Percentiles rank a stretch among this genome's conserved stretches.
phyloP scores from a whole-genome alignment of 2,888 invertebrate species.

The Rhingia rostrata region DNA sequence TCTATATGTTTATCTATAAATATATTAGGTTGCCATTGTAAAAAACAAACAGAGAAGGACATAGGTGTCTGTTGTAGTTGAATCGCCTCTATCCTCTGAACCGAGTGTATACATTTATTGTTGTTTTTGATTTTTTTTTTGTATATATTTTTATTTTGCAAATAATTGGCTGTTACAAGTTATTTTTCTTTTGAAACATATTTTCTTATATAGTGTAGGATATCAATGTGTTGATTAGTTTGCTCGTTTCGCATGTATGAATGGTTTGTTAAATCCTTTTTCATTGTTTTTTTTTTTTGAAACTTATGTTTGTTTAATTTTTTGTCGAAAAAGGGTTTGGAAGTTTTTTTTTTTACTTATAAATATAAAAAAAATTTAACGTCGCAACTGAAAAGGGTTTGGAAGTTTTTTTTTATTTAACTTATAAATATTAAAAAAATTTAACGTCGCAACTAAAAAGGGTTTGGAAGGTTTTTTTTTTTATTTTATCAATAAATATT shows the following conservation, averaged over 20 bases:
- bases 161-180: conserved; percentile 40
- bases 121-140: conserved; percentile 25
- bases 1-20: conserved; percentile 28
- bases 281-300: background rate
- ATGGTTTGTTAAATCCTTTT: conserved; percentile 24
- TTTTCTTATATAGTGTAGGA: background rate
- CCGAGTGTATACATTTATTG: conserved; percentile 60
- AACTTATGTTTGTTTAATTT: background rate
- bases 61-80: conserved; percentile 64
- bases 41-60: conserved; percentile 57
- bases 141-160: conserved; percentile 32
- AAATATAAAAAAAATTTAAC: background rate
- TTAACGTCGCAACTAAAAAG: too few relatives aligned
- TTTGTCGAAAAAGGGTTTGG: background rate
- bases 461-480: too few relatives aligned
- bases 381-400: too few relatives aligned
- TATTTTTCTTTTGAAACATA: background rate
- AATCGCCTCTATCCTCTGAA: conserved; percentile 68
- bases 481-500: too few relatives aligned
- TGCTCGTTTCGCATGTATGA: conserved; percentile 24
- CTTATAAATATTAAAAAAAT: too few relatives aligned
- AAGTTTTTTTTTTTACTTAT: background rate
- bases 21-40: conserved; percentile 51
- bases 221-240: conserved; percentile 2
- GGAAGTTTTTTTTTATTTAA: too few relatives aligned